These are phyloP conservation scores for Palythoa caribaeorum DNA, from an alignment of 92 coral and sea anemone species.

Conservation along the genomic window DNA sequence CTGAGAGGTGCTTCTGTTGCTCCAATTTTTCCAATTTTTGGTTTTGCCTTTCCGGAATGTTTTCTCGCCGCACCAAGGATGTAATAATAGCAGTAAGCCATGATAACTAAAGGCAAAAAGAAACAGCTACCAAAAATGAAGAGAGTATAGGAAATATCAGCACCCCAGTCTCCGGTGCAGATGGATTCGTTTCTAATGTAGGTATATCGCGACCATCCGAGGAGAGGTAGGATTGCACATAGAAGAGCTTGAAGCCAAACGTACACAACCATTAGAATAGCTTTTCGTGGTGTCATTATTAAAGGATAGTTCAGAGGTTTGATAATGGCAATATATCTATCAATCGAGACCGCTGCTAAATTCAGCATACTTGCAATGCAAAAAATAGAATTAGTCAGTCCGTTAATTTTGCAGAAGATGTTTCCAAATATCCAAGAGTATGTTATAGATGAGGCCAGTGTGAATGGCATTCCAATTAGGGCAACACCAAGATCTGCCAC, in stretches of 20 bases:
- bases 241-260: conserved; percentile 85
- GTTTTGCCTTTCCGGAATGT: conserved; percentile 65
- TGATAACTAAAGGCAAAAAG: conserved; percentile 72
- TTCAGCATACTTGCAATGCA: conserved; percentile 91
- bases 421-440: conserved; percentile 83
- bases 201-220: conserved; percentile 85
- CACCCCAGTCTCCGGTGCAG: conserved; percentile 88
- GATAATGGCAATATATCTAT: conserved; percentile 84
- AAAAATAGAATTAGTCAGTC: conserved; percentile 80
- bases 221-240: conserved; percentile 73
- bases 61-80: conserved; percentile 84
- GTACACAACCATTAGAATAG: conserved; percentile 62
- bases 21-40: conserved; percentile 71
- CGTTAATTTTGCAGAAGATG: conserved; percentile 81
- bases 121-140: conserved; percentile 82
- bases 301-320: conserved; percentile 81
- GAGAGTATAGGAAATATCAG: conserved; percentile 76
- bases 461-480: conserved; percentile 86
- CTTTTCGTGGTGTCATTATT: conserved; percentile 71
- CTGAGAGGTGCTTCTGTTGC: conserved; percentile 63
- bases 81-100: conserved; percentile 80
- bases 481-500: conserved; percentile 86
- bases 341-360: conserved; percentile 86
- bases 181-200: conserved; percentile 86
- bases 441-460: conserved; percentile 81